A percentile compares a stretch with the other conserved stretches of the same genome.
Conservation (phyloP, 2,113 vertebrate species). For the Syngnathus floridae region DNA sequence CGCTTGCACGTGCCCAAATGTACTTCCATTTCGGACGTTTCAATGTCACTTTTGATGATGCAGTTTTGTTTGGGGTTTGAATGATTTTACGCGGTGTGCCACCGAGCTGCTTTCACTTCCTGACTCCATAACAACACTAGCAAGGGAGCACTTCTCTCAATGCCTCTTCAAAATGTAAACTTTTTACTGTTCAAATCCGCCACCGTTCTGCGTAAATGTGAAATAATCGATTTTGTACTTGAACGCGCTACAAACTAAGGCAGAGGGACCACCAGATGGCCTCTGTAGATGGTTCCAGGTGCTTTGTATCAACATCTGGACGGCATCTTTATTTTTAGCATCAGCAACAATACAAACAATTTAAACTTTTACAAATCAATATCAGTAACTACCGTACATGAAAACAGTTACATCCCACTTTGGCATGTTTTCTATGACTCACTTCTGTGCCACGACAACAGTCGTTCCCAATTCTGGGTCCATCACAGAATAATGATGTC, state of each 20-base stretch:
- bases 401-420: neutral
- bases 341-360: conserved; percentile 3
- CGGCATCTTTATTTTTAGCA: neutral
- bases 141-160: neutral
- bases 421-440: neutral
- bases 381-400: neutral
- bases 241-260: conserved; percentile 1
- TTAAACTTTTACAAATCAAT: neutral
- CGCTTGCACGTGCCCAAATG: neutral
- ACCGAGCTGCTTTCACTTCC: conserved; percentile 18
- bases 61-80: neutral
- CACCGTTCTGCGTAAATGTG: conserved; percentile 12
- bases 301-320: neutral
- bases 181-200: neutral
- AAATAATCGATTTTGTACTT: conserved; percentile 8
- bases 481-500: neutral
- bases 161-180: neutral
- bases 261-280: conserved; percentile 6
- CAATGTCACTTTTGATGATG: neutral
- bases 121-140: neutral
- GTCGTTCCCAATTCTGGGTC: neutral
- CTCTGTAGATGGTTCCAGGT: neutral
- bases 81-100: neutral
- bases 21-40: neutral
- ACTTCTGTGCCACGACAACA: neutral